Conservation (phyloP, 2,797 vertebrate genomes). For the Bufotes viridis region DNA sequence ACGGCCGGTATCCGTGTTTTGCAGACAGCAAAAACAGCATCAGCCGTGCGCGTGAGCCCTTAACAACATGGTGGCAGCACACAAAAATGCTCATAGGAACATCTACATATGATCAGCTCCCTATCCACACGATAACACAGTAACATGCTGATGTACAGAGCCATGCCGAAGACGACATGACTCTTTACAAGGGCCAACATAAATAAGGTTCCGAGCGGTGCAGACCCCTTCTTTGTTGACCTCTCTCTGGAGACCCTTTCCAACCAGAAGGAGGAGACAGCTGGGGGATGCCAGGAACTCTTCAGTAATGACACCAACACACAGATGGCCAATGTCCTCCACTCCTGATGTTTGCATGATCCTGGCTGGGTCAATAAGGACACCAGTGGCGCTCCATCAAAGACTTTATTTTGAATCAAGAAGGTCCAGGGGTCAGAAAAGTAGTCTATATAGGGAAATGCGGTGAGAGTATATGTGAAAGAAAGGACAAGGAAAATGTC, state of each 20-base stretch:
- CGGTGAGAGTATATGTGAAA: neutral
- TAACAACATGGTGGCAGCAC: neutral
- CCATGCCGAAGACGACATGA: neutral
- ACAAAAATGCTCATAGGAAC: neutral
- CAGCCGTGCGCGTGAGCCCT: neutral
- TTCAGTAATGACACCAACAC: conserved; percentile 47
- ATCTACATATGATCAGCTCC: neutral
- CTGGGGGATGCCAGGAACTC: conserved; percentile 48
- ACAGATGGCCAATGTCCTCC: conserved; percentile 58
- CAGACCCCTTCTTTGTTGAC: conserved; percentile 34
- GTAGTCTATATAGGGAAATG: neutral
- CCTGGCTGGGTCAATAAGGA: conserved; percentile 43
- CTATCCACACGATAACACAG: neutral
- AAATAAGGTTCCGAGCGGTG: conserved; percentile 17
- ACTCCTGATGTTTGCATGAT: conserved; percentile 28
- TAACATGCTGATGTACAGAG: conserved; percentile 10
- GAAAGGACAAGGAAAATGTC: neutral
- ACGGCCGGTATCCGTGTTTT: no score
- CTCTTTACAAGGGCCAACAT: conserved; percentile 13
- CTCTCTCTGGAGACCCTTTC: conserved; percentile 24
- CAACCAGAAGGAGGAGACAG: conserved; percentile 50
- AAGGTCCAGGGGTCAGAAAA: conserved; percentile 28
- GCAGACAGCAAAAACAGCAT: no score
- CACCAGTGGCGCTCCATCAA: conserved; percentile 6
- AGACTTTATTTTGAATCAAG: conserved; percentile 6